Evolutionary conservation across 2,797 vertebrate genomes (phyloP), one percentile per base, ranked within the genome.

Genomic region (Ispidina picta): DNA sequence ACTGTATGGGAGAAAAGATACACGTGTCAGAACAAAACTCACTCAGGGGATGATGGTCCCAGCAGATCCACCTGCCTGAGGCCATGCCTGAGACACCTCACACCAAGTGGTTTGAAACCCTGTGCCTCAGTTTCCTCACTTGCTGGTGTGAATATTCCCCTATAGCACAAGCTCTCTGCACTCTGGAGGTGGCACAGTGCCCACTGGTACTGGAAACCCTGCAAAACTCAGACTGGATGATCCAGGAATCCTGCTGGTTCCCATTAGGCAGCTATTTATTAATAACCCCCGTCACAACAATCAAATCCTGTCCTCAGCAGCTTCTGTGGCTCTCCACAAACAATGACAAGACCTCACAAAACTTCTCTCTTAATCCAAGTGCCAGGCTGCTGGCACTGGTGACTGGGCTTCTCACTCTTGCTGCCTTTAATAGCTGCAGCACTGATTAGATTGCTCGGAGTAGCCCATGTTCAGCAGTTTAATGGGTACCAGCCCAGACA

Each of bases 401-500:
- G 77, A 52, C 92, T 92, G 20, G 12, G 9, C 37, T 83, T 39
- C 55, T 93, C 56, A 46, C 63, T 63, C 16, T 66, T 86, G 59
- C 81, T 86, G 65, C 73, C 83, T 84, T 84, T 89, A 91, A 89
- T 80, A 73, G 89, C 80, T 62, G 31, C 35, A 69, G 77, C 70
- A 20, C 74, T 70, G 93, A 94, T 86, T 59, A 80, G 66, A 87
- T 49, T 81, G 86, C 86, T 68, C 19, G 5, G 66, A 86, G 80
- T 29, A 89, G 89, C 44, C 94, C 69, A 41, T 58, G 66, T n/a
- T 51, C 49, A 88, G 92, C 54, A 62, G 65, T 95, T 92, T 93
- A 93, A 90, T 85, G 90, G 88, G 76, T 71, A 79, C 82, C 86
- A 93, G 54, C 79, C 91, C 83, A 92, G 85, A 96, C 65, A 96